phyloP scores from a whole-genome alignment of 2,113 vertebrate species.

The Lucifuga dentata region DNA sequence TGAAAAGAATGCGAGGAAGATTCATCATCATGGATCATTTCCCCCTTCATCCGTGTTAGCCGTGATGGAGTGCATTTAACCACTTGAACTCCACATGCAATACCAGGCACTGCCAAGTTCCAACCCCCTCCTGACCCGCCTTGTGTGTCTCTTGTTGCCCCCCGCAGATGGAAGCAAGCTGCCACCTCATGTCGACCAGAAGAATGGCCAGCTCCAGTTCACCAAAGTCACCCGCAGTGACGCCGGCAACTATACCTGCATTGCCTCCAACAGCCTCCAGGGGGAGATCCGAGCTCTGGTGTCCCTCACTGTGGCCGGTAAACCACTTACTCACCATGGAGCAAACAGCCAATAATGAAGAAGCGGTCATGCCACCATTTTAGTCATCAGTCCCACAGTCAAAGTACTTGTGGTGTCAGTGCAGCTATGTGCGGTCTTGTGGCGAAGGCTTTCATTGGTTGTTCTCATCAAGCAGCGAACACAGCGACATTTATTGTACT shows the following conservation, averaged over 20 bases:
- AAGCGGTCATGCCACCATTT: background rate
- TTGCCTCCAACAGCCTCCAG: constrained; percentile 91
- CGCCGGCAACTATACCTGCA: constrained; percentile 94
- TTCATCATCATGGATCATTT: constrained; percentile 28
- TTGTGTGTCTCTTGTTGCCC: constrained; percentile 29
- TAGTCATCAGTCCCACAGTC: constrained; percentile 27
- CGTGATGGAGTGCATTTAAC: constrained; percentile 30
- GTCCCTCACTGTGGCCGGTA: constrained; percentile 92
- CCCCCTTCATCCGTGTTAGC: constrained; percentile 11
- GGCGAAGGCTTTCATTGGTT: constrained; percentile 24
- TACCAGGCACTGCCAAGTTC: no score
- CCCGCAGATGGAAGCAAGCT: constrained; percentile 89
- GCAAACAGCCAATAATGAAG: background rate
- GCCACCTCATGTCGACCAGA: constrained; percentile 86
- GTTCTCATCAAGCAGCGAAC: constrained; percentile 27
- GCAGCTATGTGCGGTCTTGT: constrained; percentile 29
- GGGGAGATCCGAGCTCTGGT: constrained; percentile 93
- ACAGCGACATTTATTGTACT: constrained; percentile 43
- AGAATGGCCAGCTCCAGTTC: constrained; percentile 89
- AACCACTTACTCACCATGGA: constrained; percentile 33
- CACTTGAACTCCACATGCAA: constrained; percentile 5
- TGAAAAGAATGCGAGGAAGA: background rate
- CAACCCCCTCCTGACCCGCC: background rate
- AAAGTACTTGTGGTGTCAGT: constrained; percentile 31
- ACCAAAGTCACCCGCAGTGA: constrained; percentile 89